phyloP scores from a whole-genome alignment of 2,888 invertebrate genomes.

The Hydraecia micacea region DNA sequence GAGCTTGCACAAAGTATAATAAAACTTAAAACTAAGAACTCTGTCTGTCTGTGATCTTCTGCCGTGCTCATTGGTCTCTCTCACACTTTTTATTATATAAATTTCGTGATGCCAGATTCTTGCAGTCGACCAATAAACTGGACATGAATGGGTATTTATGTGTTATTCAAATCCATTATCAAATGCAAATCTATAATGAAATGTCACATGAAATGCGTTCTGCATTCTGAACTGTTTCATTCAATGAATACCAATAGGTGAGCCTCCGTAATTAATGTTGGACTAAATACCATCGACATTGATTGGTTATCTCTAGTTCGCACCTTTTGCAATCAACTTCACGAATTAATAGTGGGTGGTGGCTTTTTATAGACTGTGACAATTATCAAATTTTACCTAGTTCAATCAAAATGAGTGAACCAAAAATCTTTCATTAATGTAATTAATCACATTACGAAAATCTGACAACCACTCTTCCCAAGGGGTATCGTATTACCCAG shows the following conservation, averaged over 20 bases:
- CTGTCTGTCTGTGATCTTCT: no score
- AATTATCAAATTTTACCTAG: neutral
- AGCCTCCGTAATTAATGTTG: constrained; percentile 15
- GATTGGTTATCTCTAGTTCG: neutral
- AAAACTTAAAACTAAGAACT: no score
- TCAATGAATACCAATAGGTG: constrained; percentile 18
- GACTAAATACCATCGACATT: neutral
- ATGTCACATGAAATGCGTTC: constrained; percentile 11
- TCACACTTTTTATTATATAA: no score
- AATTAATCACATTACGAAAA: neutral
- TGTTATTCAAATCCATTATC: constrained; percentile 1
- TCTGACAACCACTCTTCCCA: no score
- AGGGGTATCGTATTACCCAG: no score
- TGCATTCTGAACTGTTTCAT: neutral
- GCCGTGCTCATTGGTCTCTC: no score
- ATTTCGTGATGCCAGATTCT: neutral
- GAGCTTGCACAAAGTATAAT: no score
- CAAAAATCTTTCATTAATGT: neutral
- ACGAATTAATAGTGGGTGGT: neutral
- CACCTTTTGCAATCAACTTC: constrained; percentile 14
- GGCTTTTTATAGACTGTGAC: neutral
- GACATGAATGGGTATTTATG: neutral
- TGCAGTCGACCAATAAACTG: neutral
- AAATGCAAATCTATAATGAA: constrained; percentile 25
- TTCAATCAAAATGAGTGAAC: neutral